phyloP scores from a whole-genome alignment of 2,888 invertebrate genomes.

The Netelia melanura region DNA sequence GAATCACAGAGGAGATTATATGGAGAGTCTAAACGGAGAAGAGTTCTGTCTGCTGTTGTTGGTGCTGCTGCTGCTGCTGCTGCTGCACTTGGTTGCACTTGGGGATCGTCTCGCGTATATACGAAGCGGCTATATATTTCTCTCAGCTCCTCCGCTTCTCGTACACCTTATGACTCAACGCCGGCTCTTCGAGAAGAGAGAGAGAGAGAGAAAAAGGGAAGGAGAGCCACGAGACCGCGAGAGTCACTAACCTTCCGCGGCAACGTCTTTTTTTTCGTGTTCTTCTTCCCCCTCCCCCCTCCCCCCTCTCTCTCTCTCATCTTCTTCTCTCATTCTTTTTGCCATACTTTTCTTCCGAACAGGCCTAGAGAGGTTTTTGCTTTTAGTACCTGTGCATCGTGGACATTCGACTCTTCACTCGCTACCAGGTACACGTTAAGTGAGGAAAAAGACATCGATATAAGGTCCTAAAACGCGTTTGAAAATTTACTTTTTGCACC shows the following conservation, averaged over 20 bases:
- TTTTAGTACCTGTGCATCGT: constrained; percentile 37
- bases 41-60: constrained; percentile 36
- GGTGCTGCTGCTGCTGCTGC: not conserved
- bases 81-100: constrained; percentile 58
- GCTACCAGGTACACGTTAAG: not conserved
- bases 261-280: constrained; percentile 51
- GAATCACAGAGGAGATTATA: constrained; percentile 4
- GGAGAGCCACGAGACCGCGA: constrained; percentile 38
- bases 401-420: constrained; percentile 4
- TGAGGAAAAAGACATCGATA: not conserved
- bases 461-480: not conserved
- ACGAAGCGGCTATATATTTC: constrained; percentile 29
- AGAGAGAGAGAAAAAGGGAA: no score
- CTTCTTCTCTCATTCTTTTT: not conserved
- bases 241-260: constrained; percentile 76
- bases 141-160: constrained; percentile 32
- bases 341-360: constrained; percentile 34
- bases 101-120: constrained; percentile 39
- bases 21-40: constrained; percentile 7
- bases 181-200: constrained; percentile 13
- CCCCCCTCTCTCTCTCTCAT: constrained; percentile 48
- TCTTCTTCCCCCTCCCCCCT: constrained; percentile 62
- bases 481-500: no score
- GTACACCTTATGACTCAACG: constrained; percentile 76
- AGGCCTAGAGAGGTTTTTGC: constrained; percentile 46